Percentiles rank a stretch among this genome's conserved stretches.
Conservation (phyloP, 1,140 invertebrate species). For the Saccostrea glomerata region DNA sequence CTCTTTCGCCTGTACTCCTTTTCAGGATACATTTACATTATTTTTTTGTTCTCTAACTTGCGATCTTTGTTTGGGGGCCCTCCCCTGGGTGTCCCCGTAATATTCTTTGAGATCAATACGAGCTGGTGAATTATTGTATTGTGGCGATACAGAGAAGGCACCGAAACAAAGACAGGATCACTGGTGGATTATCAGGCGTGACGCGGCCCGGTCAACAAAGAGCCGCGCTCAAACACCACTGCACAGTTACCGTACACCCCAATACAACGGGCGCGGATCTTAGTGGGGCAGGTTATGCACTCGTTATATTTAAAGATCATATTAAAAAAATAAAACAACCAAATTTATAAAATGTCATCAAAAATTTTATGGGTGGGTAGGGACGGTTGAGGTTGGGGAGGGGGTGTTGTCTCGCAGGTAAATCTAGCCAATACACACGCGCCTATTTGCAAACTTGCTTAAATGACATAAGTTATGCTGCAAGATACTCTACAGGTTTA, state of each 20-base stretch:
- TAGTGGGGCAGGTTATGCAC: background rate
- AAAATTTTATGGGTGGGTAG: background rate
- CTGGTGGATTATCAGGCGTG: constrained; percentile 17
- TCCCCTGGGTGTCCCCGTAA: background rate
- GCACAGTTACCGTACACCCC: background rate
- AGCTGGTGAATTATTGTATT: background rate
- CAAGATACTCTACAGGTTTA: background rate
- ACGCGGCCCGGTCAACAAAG: constrained; percentile 8
- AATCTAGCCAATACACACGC: no score
- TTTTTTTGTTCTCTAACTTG: no score
- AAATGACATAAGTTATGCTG: background rate
- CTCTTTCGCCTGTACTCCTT: no score
- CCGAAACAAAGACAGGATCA: constrained; percentile 19
- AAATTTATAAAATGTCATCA: background rate
- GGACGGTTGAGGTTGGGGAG: no score
- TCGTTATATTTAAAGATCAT: background rate
- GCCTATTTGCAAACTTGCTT: no score
- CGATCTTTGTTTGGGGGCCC: no score
- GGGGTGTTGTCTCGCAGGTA: no score
- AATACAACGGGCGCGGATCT: background rate
- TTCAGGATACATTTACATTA: no score
- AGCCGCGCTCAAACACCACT: background rate
- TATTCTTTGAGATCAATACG: constrained; percentile 25
- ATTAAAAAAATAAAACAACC: background rate
- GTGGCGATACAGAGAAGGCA: constrained; percentile 25